These are phyloP conservation scores for Euphysa ruthae DNA, from an alignment of 30 jellyfish, hydroid and myxozoan species.

Conservation along the genomic window DNA sequence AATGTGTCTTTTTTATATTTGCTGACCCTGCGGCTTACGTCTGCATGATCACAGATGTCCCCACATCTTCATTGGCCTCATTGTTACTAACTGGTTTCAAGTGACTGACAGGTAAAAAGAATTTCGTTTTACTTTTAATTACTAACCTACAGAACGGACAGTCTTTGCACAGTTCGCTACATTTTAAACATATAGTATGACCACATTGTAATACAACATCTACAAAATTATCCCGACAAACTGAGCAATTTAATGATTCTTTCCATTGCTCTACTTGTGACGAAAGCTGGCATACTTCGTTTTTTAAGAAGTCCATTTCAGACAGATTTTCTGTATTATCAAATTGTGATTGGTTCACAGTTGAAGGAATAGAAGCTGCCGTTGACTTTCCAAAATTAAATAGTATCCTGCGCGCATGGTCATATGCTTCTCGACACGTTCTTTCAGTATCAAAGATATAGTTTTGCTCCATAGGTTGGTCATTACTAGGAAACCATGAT, in stretches of 20 bases:
- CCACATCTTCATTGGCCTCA: too few relatives aligned
- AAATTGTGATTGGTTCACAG: not conserved
- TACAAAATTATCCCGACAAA: slow-evolving; percentile 66
- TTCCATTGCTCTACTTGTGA: slow-evolving; percentile 36
- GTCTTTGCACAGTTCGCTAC: slow-evolving; percentile 34
- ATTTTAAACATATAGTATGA: slow-evolving; percentile 68
- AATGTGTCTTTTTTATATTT: too few relatives aligned
- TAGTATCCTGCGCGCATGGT: slow-evolving; percentile 84
- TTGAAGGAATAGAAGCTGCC: slow-evolving; percentile 16
- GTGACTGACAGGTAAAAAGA: slow-evolving; percentile 52
- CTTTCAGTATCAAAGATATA: slow-evolving; percentile 88
- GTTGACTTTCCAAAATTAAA: slow-evolving; percentile 81
- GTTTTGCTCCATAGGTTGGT: slow-evolving; percentile 58
- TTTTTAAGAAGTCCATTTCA: not conserved
- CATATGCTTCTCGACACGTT: slow-evolving; percentile 96
- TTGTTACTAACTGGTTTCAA: too few relatives aligned
- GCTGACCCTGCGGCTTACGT: too few relatives aligned
- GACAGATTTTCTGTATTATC: not conserved
- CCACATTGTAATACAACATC: slow-evolving; percentile 90
- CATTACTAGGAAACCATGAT: slow-evolving; percentile 64
- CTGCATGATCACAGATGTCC: too few relatives aligned
- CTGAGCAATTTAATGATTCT: slow-evolving; percentile 64
- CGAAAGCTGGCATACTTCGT: slow-evolving; percentile 14
- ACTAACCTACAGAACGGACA: slow-evolving; percentile 87
- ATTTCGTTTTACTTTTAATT: slow-evolving; percentile 30